phyloP scores from a whole-genome alignment of 2,888 invertebrate species.

The Drosophila pseudotalamancana region DNA sequence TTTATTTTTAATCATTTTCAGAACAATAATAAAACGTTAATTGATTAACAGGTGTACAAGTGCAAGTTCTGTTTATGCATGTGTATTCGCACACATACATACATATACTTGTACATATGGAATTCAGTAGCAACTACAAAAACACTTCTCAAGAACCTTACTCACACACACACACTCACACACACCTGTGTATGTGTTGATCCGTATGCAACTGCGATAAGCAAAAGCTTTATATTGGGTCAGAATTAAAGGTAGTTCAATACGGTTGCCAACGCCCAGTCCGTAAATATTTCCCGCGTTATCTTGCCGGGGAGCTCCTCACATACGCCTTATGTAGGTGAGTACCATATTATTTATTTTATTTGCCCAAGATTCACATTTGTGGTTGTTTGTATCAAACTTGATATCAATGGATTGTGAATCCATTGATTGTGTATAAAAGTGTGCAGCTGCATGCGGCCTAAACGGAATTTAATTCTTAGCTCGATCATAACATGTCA shows the following conservation, averaged over 20 bases:
- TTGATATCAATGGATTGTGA: slow-evolving; percentile 6
- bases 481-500: slow-evolving; percentile 26
- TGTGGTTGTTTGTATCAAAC: slow-evolving; percentile 9
- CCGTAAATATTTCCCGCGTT: slow-evolving; percentile 18
- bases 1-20: too few species aligned
- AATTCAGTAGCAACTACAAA: too few species aligned
- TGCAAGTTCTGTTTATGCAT: too few species aligned
- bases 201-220: slow-evolving; percentile 20
- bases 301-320: slow-evolving; percentile 33
- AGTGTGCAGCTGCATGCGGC: slow-evolving; percentile 15
- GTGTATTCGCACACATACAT: too few species aligned
- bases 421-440: slow-evolving; percentile 27
- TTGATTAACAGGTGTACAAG: too few species aligned
- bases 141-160: too few species aligned
- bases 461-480: not conserved
- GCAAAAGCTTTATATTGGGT: not conserved
- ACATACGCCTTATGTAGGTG: not conserved
- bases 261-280: slow-evolving; percentile 26
- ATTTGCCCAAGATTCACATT: slow-evolving; percentile 25
- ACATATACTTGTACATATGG: too few species aligned
- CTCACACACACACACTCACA: too few species aligned
- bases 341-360: slow-evolving; percentile 10
- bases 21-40: too few species aligned
- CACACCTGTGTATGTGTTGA: slow-evolving; percentile 35
- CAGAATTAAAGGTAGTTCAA: not conserved